A percentile compares a stretch with the other conserved stretches of the same genome.
Evolutionary conservation across 2,113 vertebrate genomes (phyloP).

Genomic region (Phyllopteryx taeniolatus): DNA sequence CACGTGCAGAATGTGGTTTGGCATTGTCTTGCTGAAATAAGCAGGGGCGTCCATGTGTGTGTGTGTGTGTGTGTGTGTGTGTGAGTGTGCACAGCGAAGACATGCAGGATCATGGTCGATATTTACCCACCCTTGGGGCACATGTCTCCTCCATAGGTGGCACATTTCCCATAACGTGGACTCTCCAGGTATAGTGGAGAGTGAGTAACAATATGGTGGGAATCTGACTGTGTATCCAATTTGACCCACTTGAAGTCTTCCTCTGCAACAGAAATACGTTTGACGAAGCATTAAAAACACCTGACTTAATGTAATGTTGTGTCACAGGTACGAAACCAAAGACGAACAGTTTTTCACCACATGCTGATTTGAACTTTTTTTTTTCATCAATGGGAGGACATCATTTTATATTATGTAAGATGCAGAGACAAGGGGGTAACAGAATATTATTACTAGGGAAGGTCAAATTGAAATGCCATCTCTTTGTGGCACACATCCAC

Average conservation of each 20-base stretch:
- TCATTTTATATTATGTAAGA: background rate
- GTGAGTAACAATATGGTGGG: constrained; percentile 37
- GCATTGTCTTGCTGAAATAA: too few relatives aligned
- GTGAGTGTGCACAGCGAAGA: constrained; percentile 1
- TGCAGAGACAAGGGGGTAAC: background rate
- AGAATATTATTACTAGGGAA: constrained; percentile 14
- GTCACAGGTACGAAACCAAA: constrained; percentile 13
- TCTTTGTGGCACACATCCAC: constrained; percentile 17
- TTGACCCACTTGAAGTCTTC: constrained; percentile 35
- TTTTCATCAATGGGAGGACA: background rate
- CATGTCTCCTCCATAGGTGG: constrained; percentile 59
- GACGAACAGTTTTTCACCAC: background rate
- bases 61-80: background rate
- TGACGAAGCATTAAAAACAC: constrained; percentile 30
- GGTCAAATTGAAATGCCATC: constrained; percentile 24
- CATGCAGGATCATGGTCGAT: constrained; percentile 25
- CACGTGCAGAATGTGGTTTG: too few relatives aligned
- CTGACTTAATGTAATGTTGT: constrained; percentile 17
- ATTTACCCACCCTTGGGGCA: constrained; percentile 63
- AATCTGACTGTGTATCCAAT: constrained; percentile 26
- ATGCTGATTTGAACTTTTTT: constrained; percentile 7
- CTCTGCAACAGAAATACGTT: constrained; percentile 35
- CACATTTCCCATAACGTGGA: constrained; percentile 37
- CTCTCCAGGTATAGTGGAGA: constrained; percentile 25
- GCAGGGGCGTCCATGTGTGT: background rate